phyloP scores from a whole-genome alignment of 2,797 vertebrate genomes.

The Sarcophilus harrisii region DNA sequence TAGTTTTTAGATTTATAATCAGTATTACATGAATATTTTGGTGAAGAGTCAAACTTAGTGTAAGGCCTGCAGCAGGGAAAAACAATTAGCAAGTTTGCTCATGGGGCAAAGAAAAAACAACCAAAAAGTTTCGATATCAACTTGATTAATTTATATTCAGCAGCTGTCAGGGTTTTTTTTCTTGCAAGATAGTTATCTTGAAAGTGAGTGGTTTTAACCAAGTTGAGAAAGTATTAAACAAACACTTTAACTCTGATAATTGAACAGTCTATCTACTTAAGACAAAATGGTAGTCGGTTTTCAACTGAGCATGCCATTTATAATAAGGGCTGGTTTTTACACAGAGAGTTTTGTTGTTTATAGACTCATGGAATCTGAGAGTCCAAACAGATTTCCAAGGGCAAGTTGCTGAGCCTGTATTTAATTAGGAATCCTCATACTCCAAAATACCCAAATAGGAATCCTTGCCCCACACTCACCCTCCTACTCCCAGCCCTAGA shows the following conservation, averaged over 20 bases:
- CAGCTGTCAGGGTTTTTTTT: background rate
- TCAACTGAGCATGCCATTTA: slow-evolving; percentile 22
- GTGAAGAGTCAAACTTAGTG: slow-evolving; percentile 35
- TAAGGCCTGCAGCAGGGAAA: slow-evolving; percentile 2
- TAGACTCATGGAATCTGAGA: background rate
- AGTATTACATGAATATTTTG: slow-evolving; percentile 10
- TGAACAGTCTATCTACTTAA: background rate
- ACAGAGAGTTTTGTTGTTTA: background rate
- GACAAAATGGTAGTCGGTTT: background rate
- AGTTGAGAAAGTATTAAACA: slow-evolving; percentile 27
- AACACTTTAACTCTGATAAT: slow-evolving; percentile 30
- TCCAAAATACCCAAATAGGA: background rate
- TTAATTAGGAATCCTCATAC: background rate
- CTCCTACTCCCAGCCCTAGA: background rate
- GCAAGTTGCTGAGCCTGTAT: background rate
- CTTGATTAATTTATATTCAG: slow-evolving; percentile 43
- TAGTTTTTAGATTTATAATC: slow-evolving; percentile 40
- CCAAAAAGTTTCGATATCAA: background rate
- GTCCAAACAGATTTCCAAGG: background rate
- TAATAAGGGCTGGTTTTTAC: background rate
- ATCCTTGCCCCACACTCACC: background rate
- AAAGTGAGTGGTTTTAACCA: slow-evolving; percentile 8
- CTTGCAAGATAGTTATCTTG: slow-evolving; percentile 29
- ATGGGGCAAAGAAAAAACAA: background rate
- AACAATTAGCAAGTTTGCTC: slow-evolving; percentile 32